Evolutionary conservation across 2,797 vertebrate species (phyloP), one percentile per base, ranked within the genome.

Genomic region (Muscicapa striata): DNA sequence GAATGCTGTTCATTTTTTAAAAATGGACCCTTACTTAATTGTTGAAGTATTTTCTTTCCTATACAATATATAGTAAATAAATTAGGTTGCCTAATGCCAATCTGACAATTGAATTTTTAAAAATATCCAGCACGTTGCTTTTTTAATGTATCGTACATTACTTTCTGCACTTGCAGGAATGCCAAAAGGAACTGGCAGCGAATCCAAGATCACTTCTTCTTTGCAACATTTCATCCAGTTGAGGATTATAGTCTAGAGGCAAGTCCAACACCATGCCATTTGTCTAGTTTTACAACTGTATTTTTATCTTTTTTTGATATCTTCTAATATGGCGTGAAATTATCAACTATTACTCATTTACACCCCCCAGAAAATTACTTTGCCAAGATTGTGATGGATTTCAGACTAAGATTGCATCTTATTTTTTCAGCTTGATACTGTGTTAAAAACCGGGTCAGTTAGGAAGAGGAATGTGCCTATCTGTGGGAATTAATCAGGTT

Each of bases 151-250:
- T 83, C 57, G 94, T 73, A 29, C 11, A 1, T n/a, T 54, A 2
- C 58, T 32, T 82, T 95, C 46, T 89, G 48, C 24, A 57, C 73
- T 77, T 97, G 46, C 84, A 99, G 99, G 95, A 99, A 99, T 92
- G 99, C 99, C 70, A 98, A 97, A 97, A 99, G 98, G 97, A 99
- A 99, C 95, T 99, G 99, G 99, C 98, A 97, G 12, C 98, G 98
- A 96, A 99, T 99, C 94, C 99, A 99, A 86, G 99, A 99, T 49
- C 99, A 99, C 85, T 99, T 99, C 96, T 99, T 99, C 96, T 99
- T 99, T 90, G 97, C 98, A 52, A 89, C 95, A 6, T 99, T 99
- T 93, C 98, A 99, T 95, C 99, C 99, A 2, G 90, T 99, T 38
- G 93, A 98, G 82, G 99, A 99, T 97, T 98, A 99, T 73, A 99